A percentile compares a stretch with the other conserved stretches of the same genome.
Evolutionary conservation across 2,888 invertebrate species (phyloP).

Genomic region (Spodoptera picta): DNA sequence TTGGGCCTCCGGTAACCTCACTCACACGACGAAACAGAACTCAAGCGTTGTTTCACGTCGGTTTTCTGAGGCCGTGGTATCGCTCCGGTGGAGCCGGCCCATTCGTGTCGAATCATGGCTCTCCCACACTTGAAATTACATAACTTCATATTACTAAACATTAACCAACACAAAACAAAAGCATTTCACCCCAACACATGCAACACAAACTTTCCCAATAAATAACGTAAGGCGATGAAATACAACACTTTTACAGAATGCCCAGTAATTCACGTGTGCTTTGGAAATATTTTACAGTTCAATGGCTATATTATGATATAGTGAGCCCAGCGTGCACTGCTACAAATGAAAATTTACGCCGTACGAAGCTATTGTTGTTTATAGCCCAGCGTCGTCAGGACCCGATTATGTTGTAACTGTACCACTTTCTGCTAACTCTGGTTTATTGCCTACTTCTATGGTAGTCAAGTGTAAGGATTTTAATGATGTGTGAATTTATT

Average conservation of each 20-base stretch:
- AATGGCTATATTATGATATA: constrained; percentile 81
- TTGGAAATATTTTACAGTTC: constrained; percentile 78
- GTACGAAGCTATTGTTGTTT: constrained; percentile 71
- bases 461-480: background rate
- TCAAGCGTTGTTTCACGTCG: too few species aligned
- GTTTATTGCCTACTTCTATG: constrained; percentile 41
- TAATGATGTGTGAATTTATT: too few species aligned
- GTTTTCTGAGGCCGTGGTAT: too few species aligned
- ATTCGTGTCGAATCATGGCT: too few species aligned
- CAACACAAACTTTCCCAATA: constrained; percentile 63
- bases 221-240: constrained; percentile 61
- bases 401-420: constrained; percentile 56
- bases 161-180: constrained; percentile 3
- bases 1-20: too few species aligned
- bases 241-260: constrained; percentile 59
- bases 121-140: too few species aligned
- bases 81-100: too few species aligned
- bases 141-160: too few species aligned
- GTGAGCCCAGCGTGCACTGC: constrained; percentile 56
- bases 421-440: constrained; percentile 53
- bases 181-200: constrained; percentile 39
- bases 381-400: constrained; percentile 57
- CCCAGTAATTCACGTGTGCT: constrained; percentile 60
- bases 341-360: constrained; percentile 79
- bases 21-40: too few species aligned